Percentiles rank a stretch among this genome's conserved stretches.
Conservation (phyloP, 2,113 vertebrate genomes). For the Pteropus alecto region DNA sequence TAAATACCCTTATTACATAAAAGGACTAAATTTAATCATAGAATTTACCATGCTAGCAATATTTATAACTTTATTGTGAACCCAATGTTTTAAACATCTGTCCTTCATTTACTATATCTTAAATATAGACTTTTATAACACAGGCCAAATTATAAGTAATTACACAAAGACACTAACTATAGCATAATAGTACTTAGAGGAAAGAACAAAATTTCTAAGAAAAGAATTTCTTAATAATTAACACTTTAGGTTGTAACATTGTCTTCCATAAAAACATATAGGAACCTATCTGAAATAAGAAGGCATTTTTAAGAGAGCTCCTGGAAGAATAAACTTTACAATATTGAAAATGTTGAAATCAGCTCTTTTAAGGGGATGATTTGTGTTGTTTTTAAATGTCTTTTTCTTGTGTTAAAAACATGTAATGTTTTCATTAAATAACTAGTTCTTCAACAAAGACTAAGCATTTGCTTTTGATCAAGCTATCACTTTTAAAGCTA, state of each 20-base stretch:
- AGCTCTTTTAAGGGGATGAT: slow-evolving; percentile 24
- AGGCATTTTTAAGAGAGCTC: slow-evolving; percentile 52
- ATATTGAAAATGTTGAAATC: slow-evolving; percentile 9
- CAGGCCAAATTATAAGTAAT: slow-evolving; percentile 75
- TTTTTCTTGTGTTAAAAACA: slow-evolving; percentile 20
- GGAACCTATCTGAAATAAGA: background rate
- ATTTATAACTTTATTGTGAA: slow-evolving; percentile 84
- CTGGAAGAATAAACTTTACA: slow-evolving; percentile 45
- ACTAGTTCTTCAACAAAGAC: background rate
- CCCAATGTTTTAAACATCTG: slow-evolving; percentile 81
- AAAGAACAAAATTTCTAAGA: slow-evolving; percentile 54
- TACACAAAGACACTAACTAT: slow-evolving; percentile 65
- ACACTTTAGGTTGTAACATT: slow-evolving; percentile 57
- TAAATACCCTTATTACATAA: slow-evolving; percentile 82
- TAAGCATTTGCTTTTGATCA: background rate
- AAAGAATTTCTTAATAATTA: slow-evolving; percentile 72
- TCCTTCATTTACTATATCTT: slow-evolving; percentile 81
- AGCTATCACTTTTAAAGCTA: background rate
- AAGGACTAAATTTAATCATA: slow-evolving; percentile 82
- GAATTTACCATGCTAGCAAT: slow-evolving; percentile 76
- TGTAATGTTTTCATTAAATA: background rate
- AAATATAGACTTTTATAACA: slow-evolving; percentile 65
- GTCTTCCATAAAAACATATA: slow-evolving; percentile 44
- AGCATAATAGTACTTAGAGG: slow-evolving; percentile 60
- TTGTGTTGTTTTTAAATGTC: background rate